Evolutionary conservation across 2,888 invertebrate genomes (phyloP).

Genomic region (Xanthostigma xanthostigma): DNA sequence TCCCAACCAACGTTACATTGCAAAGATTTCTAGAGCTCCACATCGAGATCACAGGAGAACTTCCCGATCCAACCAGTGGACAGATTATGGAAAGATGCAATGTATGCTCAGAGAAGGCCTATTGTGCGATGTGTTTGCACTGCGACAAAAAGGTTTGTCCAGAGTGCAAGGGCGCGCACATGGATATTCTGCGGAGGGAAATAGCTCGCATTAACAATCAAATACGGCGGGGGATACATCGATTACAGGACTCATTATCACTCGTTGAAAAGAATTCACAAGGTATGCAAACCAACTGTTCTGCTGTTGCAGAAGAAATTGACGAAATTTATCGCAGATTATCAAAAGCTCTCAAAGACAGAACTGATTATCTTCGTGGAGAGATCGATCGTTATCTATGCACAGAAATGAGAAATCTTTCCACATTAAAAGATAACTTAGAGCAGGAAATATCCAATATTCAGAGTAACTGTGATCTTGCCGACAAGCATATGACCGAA

Average conservation of each 20-base stretch:
- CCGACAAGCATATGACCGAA: constrained; percentile 86
- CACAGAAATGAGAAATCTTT: constrained; percentile 73
- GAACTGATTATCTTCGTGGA: constrained; percentile 69
- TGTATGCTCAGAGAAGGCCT: constrained; percentile 85
- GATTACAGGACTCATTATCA: constrained; percentile 72
- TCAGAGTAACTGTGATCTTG: constrained; percentile 89
- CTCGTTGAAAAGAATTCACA: constrained; percentile 79
- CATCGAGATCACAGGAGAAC: constrained; percentile 80
- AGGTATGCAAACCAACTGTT: constrained; percentile 77
- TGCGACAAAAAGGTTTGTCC: constrained; percentile 96
- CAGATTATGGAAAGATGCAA: constrained; percentile 88
- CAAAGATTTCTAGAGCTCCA: constrained; percentile 89
- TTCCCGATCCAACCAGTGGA: constrained; percentile 81
- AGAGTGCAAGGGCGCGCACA: constrained; percentile 91
- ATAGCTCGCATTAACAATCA: constrained; percentile 29
- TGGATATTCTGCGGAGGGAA: constrained; percentile 78
- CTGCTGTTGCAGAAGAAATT: constrained; percentile 82
- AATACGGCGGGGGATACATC: constrained; percentile 73
- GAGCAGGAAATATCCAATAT: constrained; percentile 92
- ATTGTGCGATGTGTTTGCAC: constrained; percentile 78
- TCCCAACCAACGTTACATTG: constrained; percentile 91
- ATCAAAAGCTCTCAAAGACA: constrained; percentile 77
- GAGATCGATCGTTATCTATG: constrained; percentile 88
- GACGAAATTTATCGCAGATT: constrained; percentile 82
- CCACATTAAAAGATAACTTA: constrained; percentile 80